Percentiles rank a stretch among this genome's conserved stretches.
phyloP scores from a whole-genome alignment of 1,140 invertebrate genomes.

The Epicauta chinensis region DNA sequence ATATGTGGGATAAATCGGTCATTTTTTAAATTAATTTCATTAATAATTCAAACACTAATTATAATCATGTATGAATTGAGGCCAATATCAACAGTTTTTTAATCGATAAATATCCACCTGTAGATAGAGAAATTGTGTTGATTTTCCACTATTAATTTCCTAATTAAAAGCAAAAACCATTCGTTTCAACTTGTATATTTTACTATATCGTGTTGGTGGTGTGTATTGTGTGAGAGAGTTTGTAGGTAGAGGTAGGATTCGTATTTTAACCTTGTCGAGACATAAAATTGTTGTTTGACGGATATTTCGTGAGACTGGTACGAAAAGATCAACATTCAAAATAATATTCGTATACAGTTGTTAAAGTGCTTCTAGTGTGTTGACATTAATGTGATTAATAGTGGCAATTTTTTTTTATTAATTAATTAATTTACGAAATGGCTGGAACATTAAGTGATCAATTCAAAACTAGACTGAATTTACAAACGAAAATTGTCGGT shows the following conservation, averaged over 20 bases:
- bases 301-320: slow-evolving; percentile 29
- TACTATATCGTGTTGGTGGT: not conserved
- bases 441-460: slow-evolving; percentile 70
- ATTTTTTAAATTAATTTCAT: too few relatives aligned
- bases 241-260: slow-evolving; percentile 21
- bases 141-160: too few relatives aligned
- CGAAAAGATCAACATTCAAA: slow-evolving; percentile 3
- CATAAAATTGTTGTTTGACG: slow-evolving; percentile 20
- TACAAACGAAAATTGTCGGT: slow-evolving; percentile 68
- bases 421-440: slow-evolving; percentile 47
- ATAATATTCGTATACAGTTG: too few relatives aligned
- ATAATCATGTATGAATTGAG: too few relatives aligned
- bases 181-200: not conserved
- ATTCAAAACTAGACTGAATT: slow-evolving; percentile 61
- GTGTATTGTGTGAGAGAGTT: not conserved
- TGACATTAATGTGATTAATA: too few relatives aligned
- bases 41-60: too few relatives aligned
- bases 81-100: too few relatives aligned
- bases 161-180: too few relatives aligned
- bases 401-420: too few relatives aligned
- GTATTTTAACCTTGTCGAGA: slow-evolving; percentile 24
- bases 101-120: too few relatives aligned
- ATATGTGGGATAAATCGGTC: slow-evolving; percentile 2
- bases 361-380: too few relatives aligned
- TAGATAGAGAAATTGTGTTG: too few relatives aligned